Evolutionary conservation across 1,140 invertebrate species (phyloP), one percentile per base, ranked within the genome.

Genomic region (Caerostris extrusa): DNA sequence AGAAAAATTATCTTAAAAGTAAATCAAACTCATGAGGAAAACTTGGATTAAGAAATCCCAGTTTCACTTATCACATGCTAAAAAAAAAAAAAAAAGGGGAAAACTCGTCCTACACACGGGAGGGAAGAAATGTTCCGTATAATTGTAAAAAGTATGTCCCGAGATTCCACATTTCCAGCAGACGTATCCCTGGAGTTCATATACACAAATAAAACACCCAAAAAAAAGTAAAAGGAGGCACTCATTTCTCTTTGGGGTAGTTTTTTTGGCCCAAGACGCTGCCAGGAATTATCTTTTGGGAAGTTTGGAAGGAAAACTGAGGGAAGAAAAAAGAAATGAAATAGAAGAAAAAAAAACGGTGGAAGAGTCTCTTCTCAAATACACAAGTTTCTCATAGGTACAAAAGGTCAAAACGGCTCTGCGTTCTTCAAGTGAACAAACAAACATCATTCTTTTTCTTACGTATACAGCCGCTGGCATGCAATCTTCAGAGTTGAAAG

Each of bases 401-500:
- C 83, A 85, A 85, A 85, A 85, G 83, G 83, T 85, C 83, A 58
- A 85, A 85, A 85, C 83, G n/a, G 17, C 83, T 14, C n/a, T 34
- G 6, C 82, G 55, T 85, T 85, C 83, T 85, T n/a, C 83, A 58
- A 58, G 83, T 58, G 57, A 60, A 60, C 83, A 85, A 85, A 85
- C 83, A 85, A 85, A 85, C 83, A 85, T 60, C 83, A 57, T 85
- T 85, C 57, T 85, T 85, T 85, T 60, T 60, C 83, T 60, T 85
- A 60, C n/a, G 83, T 34, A 85, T 19, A 85, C 83, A 85, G 83
- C 83, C 83, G 57, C 57, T 85, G 83, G 83, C 56, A 85, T 85
- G 83, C 56, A 85, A 85, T 85, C 83, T 85, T 85, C 83, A 8
- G 17, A 57, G 83, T 85, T 85, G 56, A 85, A 85, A 85, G 55